A percentile compares a stretch with the other conserved stretches of the same genome.
Evolutionary conservation across 1,140 invertebrate genomes (phyloP).

Genomic region (Drosophila saltans): DNA sequence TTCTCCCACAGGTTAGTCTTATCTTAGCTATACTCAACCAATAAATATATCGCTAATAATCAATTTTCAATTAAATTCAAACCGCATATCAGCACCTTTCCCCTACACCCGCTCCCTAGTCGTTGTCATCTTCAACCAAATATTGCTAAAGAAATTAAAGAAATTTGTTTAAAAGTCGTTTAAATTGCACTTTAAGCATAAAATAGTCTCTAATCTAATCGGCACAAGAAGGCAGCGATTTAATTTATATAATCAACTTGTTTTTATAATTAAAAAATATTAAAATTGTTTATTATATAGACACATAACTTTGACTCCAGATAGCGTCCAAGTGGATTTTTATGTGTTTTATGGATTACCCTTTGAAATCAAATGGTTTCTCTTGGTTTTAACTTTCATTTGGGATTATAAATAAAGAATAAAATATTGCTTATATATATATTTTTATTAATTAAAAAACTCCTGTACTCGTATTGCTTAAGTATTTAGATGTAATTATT

Average conservation of each 20-base stretch:
- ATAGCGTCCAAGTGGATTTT: conserved; percentile 25
- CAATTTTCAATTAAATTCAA: conserved; percentile 82
- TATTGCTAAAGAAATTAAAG: conserved; percentile 58
- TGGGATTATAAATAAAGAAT: no score
- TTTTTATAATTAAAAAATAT: conserved; percentile 83
- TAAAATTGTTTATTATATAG: conserved; percentile 76
- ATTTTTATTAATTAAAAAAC: no score
- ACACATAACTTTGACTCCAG: conserved; percentile 35
- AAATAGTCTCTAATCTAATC: conserved; percentile 72
- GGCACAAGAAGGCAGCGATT: conserved; percentile 59
- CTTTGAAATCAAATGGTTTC: not conserved
- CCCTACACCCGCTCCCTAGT: not conserved
- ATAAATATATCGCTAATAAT: conserved; percentile 69
- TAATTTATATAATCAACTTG: conserved; percentile 82
- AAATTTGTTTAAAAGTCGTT: conserved; percentile 80
- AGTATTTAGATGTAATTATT: no score
- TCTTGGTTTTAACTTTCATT: not conserved
- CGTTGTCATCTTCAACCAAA: conserved; percentile 30
- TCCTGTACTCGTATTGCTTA: no score
- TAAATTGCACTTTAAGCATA: conserved; percentile 76
- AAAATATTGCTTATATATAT: no score
- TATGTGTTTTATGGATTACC: not conserved
- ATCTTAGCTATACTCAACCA: conserved; percentile 41
- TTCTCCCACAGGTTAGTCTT: conserved; percentile 43
- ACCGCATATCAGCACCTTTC: conserved; percentile 39